Evolutionary conservation across 1,140 invertebrate genomes (phyloP), one percentile per base, ranked within the genome.

Genomic region (Drosophila tropicalis): DNA sequence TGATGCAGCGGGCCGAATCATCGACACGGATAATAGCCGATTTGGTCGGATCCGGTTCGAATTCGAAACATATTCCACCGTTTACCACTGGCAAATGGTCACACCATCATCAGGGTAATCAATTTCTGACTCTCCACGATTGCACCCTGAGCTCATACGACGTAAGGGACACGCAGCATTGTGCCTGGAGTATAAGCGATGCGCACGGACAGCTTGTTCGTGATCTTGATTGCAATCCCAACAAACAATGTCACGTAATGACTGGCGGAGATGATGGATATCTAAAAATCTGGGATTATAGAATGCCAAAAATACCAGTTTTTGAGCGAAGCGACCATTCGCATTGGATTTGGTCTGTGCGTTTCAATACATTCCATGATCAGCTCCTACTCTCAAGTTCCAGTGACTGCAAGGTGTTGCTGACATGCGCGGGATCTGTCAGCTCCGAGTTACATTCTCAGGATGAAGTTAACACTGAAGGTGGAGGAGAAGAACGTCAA

Each of bases 291-390:
- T 99, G 98, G 98, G 98, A 99, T 92, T 96, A 97, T 78, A 94
- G 98, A 65, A 96, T 97, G 90, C 93, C 95, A 1, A 94, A 93
- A 29, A 94, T 96, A 81, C 96, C 98, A 1, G 93, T 98, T 5
- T 95, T 97, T 82, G 95, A 95, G 1, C 93, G 98, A 64, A 95
- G 95, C 78, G 97, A 98, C 93, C 98, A 99, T 93, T 98, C 98
- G 0, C 98, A 99, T 92, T 99, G 98, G 98, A 95, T 99, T 13
- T 99, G 98, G 98, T 96, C 94, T 62, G 97, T 98, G 1, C 94
- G 96, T 51, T 99, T 98, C 85, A 99, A 99, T 93, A 96, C 96
- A 74, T 99, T 98, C 91, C 98, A 99, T 92, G 98, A 99, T 92
- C 98, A 99, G 93, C 93, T 99, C 15, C 93, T 99, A n/a, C 92